Evolutionary conservation across 2,888 invertebrate species (phyloP).

Genomic region (Lasius fuliginosus): DNA sequence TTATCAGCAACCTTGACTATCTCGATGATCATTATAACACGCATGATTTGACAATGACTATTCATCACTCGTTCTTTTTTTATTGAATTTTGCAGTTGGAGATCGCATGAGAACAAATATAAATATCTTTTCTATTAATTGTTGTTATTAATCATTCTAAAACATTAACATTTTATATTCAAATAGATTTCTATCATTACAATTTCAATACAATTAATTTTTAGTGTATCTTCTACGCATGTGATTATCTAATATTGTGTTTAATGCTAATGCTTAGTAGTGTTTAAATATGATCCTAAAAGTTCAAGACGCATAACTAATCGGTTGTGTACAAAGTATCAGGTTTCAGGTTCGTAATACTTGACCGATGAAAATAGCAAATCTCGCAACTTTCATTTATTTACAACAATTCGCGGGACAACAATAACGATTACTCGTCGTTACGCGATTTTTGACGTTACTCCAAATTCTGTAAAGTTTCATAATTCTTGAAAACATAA

Average conservation of each 20-base stretch:
- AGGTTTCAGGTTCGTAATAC: not conserved
- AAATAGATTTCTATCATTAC: not conserved
- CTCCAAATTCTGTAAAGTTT: conserved; percentile 52
- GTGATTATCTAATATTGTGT: not conserved
- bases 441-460: conserved; percentile 53
- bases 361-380: too few relatives aligned
- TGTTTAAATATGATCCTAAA: not conserved
- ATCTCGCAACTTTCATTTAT: conserved; percentile 9
- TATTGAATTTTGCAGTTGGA: not conserved
- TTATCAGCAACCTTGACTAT: conserved; percentile 12
- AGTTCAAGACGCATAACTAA: not conserved
- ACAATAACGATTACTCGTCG: conserved; percentile 33
- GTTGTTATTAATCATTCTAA: not conserved
- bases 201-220: not conserved
- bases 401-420: conserved; percentile 26
- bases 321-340: not conserved
- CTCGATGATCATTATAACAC: not conserved
- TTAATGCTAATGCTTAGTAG: not conserved
- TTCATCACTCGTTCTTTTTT: not conserved
- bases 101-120: not conserved
- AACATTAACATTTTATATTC: not conserved
- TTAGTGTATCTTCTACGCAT: not conserved
- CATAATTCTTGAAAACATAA: conserved; percentile 50
- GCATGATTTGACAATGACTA: not conserved
- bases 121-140: not conserved